Percentiles rank a stretch among this genome's conserved stretches.
phyloP scores from a whole-genome alignment of 2,888 invertebrate genomes.

The Drosophila merina region DNA sequence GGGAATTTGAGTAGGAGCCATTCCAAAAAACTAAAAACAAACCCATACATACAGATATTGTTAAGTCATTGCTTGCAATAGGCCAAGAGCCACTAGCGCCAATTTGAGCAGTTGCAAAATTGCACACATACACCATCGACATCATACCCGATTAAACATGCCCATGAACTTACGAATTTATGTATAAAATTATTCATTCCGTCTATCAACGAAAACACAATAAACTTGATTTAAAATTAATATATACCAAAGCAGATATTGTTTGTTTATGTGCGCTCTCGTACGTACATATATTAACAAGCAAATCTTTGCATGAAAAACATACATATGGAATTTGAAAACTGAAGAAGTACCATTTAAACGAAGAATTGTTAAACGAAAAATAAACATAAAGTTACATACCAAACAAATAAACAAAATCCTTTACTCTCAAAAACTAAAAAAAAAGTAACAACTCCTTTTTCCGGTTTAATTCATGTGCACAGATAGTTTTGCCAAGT shows the following conservation, averaged over 20 bases:
- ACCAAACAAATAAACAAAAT: slow-evolving; percentile 21
- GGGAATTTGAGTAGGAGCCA: neutral
- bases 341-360: neutral
- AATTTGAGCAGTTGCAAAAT: neutral
- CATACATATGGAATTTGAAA: slow-evolving; percentile 27
- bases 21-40: neutral
- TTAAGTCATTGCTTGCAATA: neutral
- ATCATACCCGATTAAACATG: neutral
- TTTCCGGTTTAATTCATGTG: slow-evolving; percentile 9
- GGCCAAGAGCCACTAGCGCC: neutral
- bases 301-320: slow-evolving; percentile 7
- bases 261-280: slow-evolving; percentile 31
- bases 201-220: neutral
- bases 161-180: neutral
- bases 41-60: neutral
- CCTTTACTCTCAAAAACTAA: slow-evolving; percentile 7
- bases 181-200: neutral
- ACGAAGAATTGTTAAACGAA: neutral
- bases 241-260: neutral
- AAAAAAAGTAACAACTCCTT: neutral
- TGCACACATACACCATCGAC: neutral
- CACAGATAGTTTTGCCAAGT: neutral
- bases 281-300: neutral
- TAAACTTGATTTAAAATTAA: neutral
- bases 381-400: slow-evolving; percentile 1